Evolutionary conservation across 2,113 vertebrate genomes (phyloP).

Genomic region (Promerops cafer): DNA sequence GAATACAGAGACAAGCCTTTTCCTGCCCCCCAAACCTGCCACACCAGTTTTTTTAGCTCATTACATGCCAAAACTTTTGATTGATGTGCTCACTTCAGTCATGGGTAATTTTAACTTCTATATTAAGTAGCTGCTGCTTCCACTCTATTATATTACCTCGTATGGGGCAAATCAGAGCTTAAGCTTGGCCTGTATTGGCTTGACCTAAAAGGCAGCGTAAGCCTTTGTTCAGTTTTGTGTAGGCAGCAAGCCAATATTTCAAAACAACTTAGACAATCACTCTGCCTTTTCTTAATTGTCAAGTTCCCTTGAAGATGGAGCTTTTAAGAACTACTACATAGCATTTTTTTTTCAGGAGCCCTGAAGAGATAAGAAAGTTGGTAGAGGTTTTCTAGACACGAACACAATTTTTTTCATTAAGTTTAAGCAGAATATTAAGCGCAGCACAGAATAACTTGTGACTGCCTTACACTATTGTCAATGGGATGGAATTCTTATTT

Average conservation of each 20-base stretch:
- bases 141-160: conserved; percentile 80
- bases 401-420: neutral
- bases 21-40: conserved; percentile 71
- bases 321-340: conserved; percentile 48
- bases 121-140: conserved; percentile 85
- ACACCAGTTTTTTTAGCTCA: conserved; percentile 70
- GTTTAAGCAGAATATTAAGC: neutral
- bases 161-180: conserved; percentile 81
- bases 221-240: conserved; percentile 72
- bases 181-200: conserved; percentile 54
- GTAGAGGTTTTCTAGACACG: conserved; percentile 33
- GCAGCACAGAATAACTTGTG: neutral
- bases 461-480: neutral
- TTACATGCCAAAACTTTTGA: conserved; percentile 86
- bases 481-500: neutral
- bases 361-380: conserved; percentile 26
- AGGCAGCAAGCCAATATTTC: conserved; percentile 74
- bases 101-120: conserved; percentile 90
- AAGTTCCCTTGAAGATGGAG: conserved; percentile 56
- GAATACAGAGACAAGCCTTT: conserved; percentile 75
- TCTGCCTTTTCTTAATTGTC: conserved; percentile 68
- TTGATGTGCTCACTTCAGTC: conserved; percentile 88
- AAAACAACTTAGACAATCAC: conserved; percentile 67
- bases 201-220: conserved; percentile 69
- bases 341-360: neutral